A percentile compares a stretch with the other conserved stretches of the same genome.
Evolutionary conservation across 1,140 invertebrate species (phyloP).

Genomic region (Trichonephila clavata): DNA sequence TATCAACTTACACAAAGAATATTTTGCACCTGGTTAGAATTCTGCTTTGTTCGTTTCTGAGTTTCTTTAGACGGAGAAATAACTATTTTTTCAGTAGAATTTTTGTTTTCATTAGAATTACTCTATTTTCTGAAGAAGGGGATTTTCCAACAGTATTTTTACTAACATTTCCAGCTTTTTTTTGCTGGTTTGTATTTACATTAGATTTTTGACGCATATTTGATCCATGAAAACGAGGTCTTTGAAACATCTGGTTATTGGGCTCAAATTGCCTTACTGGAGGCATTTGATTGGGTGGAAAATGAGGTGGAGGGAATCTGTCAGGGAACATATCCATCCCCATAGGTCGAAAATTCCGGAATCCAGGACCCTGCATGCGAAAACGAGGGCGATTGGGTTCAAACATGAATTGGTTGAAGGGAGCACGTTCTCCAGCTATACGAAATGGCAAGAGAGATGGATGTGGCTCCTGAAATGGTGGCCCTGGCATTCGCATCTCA

Average conservation of each 20-base stretch:
- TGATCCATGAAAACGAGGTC: conserved; percentile 2
- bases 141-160: not conserved
- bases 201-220: not conserved
- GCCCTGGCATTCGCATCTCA: conserved; percentile 42
- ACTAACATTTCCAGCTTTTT: not conserved
- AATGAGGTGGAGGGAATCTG: conserved; percentile 54
- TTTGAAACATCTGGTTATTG: conserved; percentile 8
- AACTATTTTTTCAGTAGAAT: not conserved
- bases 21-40: not conserved
- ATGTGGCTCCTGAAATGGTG: conserved; percentile 35
- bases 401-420: conserved; percentile 52
- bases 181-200: not conserved
- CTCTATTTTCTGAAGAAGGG: not conserved
- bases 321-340: conserved; percentile 50
- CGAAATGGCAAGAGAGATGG: conserved; percentile 49
- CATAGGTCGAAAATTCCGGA: conserved; percentile 42
- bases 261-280: not conserved
- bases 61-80: not conserved
- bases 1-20: not conserved
- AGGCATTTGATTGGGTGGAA: not conserved
- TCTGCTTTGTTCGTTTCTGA: not conserved
- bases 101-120: not conserved
- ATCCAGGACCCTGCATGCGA: conserved; percentile 53
- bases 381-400: conserved; percentile 56
- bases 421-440: conserved; percentile 15